Evolutionary conservation across 2,797 vertebrate genomes (phyloP).

Genomic region (Tympanoctomys barrerae): DNA sequence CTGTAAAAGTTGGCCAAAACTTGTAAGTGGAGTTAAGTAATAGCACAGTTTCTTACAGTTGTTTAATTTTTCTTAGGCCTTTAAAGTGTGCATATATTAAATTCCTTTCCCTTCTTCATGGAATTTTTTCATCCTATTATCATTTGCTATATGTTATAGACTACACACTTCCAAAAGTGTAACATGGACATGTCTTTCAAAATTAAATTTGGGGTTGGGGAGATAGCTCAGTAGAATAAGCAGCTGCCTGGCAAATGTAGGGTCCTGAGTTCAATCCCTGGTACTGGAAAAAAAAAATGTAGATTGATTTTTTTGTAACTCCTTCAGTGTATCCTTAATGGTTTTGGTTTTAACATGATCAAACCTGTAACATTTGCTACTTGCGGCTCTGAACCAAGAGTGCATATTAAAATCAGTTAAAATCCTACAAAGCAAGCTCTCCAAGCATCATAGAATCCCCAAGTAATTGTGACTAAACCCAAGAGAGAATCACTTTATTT

Average conservation of each 20-base stretch:
- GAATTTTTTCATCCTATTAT: neutral
- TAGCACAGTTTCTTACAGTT: neutral
- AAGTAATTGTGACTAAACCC: neutral
- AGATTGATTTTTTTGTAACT: neutral
- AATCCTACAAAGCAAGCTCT: neutral
- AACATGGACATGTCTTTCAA: neutral
- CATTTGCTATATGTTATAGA: neutral
- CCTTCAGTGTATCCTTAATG: neutral
- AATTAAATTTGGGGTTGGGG: neutral
- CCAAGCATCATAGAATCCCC: neutral
- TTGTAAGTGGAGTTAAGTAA: neutral
- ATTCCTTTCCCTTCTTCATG: neutral
- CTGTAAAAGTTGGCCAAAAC: slow-evolving; percentile 19
- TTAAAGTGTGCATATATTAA: neutral
- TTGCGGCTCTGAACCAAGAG: neutral
- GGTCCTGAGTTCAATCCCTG: too few relatives aligned
- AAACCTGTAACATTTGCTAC: neutral
- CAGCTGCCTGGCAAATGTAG: too few relatives aligned
- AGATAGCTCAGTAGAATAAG: too few relatives aligned
- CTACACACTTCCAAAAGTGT: neutral
- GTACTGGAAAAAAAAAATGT: too few relatives aligned
- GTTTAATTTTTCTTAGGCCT: neutral
- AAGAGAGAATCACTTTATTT: neutral
- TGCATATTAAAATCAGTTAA: neutral
- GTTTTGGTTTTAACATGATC: slow-evolving; percentile 1